These are phyloP conservation scores for Orchesellides sinensis DNA, from an alignment of 2,888 invertebrate genomes.

Conservation along the genomic window DNA sequence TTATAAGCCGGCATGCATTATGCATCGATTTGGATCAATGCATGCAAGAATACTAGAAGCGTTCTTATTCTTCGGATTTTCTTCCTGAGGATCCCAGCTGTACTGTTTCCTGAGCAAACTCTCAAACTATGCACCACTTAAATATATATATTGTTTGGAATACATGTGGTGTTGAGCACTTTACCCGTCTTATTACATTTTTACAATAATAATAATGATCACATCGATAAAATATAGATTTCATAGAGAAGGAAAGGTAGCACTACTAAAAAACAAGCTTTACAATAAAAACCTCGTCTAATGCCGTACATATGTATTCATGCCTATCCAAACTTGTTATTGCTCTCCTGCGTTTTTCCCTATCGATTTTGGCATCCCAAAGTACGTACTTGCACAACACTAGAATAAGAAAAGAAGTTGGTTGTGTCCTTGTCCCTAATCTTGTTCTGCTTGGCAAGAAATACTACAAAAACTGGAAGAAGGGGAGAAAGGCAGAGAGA, in stretches of 20 bases:
- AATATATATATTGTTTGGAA: not conserved
- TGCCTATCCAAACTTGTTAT: constrained; percentile 15
- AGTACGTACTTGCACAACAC: not conserved
- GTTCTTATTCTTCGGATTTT: no score
- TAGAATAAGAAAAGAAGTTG: constrained; percentile 28
- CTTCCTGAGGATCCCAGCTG: not conserved
- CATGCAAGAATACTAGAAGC: not conserved
- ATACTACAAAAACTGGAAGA: constrained; percentile 5
- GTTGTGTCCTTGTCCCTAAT: constrained; percentile 56
- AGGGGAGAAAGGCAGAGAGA: not conserved
- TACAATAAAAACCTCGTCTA: not conserved
- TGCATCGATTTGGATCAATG: constrained; percentile 65
- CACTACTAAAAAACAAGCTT: no score
- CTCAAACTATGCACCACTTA: not conserved
- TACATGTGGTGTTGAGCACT: not conserved
- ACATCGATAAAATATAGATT: constrained; percentile 14
- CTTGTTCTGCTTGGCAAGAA: not conserved
- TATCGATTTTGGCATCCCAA: constrained; percentile 32
- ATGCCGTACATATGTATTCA: not conserved
- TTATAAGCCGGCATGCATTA: constrained; percentile 43
- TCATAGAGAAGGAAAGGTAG: no score
- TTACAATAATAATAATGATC: constrained; percentile 40
- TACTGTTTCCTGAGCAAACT: not conserved
- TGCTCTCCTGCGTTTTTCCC: constrained; percentile 33
- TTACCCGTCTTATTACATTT: constrained; percentile 48